Evolutionary conservation across 2,888 invertebrate species (phyloP), one percentile per base, ranked within the genome.

Genomic region (Cacoxenus indagator): DNA sequence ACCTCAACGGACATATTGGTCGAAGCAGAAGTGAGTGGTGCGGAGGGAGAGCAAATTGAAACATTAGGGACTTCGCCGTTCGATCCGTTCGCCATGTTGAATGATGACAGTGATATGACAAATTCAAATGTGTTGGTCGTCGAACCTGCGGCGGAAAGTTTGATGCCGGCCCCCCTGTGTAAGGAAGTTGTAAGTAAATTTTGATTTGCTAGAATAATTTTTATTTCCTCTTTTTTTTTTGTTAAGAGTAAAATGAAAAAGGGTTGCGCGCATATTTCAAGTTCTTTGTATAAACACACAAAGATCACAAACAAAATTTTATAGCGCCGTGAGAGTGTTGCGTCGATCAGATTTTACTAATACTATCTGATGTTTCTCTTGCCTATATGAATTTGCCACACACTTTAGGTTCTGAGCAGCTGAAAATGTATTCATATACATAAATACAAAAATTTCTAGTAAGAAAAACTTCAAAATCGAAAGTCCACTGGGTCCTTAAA

Each of bases 51-150:
- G 8, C 14, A 26, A 48, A 17, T 24, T 9, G 67, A 74, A 46
- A 55, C 22, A 6, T 11, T 22, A 19, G 17, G 4, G n/a, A 51
- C 51, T 19, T 9, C 17, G 51, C 19, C 24, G 4, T 9, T 75
- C 45, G 76, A 81, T 76, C 72, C 81, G 65, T 84, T 81, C 55
- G 73, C 74, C 72, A 67, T 81, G 71, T 67, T 77, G 57, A 74
- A 55, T 4, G 55, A 27, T 26, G 37, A 37, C 37, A 37, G 9
- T 37, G 9, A 37, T 11, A 5, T 37, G 37, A 4, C 37, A 8
- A 37, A 37, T 14, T 1, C 37, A 14, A 8, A 14, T 37, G 14
- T 2, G 8, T 37, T 5, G 2, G 37, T 11, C 37, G 8, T 4
- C 9, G 37, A 8, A 37, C 9, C 37, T 37, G 37, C 37, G 5